These are phyloP conservation scores for Mirza zaza DNA, from an alignment of 2,113 vertebrate genomes.

Conservation along the genomic window DNA sequence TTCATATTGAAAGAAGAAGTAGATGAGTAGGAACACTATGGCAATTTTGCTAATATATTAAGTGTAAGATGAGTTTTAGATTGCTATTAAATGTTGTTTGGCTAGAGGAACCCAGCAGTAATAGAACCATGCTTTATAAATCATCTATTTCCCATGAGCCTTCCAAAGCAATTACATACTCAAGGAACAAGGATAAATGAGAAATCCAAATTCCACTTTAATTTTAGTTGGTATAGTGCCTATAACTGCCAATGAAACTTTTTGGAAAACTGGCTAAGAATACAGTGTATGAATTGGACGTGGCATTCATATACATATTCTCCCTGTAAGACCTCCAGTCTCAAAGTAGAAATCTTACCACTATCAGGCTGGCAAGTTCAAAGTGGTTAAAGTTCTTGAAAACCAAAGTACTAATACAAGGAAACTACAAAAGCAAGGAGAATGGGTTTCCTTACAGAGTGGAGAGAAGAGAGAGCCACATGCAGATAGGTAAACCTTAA, in stretches of 20 bases:
- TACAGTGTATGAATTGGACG: not conserved
- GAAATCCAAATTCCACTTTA: not conserved
- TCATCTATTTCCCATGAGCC: not conserved
- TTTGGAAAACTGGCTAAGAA: not conserved
- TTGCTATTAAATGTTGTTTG: constrained; percentile 18
- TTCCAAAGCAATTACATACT: not conserved
- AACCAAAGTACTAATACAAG: not conserved
- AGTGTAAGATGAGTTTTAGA: not conserved
- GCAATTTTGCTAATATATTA: not conserved
- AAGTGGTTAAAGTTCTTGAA: not conserved
- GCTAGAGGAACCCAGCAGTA: not conserved
- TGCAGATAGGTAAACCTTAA: not conserved
- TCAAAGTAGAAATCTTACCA: not conserved
- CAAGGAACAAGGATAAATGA: not conserved
- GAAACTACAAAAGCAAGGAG: not conserved
- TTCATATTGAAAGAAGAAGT: not conserved
- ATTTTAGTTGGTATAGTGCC: not conserved
- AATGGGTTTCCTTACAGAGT: not conserved
- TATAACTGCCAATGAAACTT: not conserved
- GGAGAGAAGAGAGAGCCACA: not conserved
- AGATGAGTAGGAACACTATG: not conserved
- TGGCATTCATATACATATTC: not conserved
- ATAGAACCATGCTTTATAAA: constrained; percentile 1
- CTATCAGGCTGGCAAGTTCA: not conserved
- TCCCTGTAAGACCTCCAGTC: not conserved